Conservation (phyloP, 2,113 vertebrate genomes). For the Urocynchramus pylzowi region DNA sequence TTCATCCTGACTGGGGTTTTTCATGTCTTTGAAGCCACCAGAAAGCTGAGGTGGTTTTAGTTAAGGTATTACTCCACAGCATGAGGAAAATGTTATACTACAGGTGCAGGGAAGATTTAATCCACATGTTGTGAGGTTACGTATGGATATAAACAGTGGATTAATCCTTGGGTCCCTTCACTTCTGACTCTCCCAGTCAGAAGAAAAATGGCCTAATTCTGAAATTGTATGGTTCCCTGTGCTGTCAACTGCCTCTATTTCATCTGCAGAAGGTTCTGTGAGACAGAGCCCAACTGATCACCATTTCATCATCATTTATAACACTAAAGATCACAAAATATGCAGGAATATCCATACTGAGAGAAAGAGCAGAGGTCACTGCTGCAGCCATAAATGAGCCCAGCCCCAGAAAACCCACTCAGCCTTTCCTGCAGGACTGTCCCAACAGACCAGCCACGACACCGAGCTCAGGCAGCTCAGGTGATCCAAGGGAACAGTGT, state of each 20-base stretch:
- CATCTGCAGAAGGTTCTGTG: not conserved
- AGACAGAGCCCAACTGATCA: not conserved
- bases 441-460: not conserved
- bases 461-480: not conserved
- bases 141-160: constrained; percentile 32
- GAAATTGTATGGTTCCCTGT: not conserved
- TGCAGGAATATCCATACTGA: not conserved
- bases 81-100: constrained; percentile 52
- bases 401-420: not conserved
- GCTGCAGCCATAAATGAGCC: not conserved
- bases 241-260: not conserved
- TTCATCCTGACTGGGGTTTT: constrained; percentile 27
- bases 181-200: constrained; percentile 1
- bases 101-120: constrained; percentile 65
- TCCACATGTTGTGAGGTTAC: constrained; percentile 44
- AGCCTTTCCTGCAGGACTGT: not conserved
- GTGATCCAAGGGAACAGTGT: not conserved
- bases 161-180: constrained; percentile 15
- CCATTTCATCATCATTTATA: not conserved
- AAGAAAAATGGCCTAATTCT: constrained; percentile 25
- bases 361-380: not conserved
- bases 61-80: constrained; percentile 41
- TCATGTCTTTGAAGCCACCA: constrained; percentile 59
- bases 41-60: constrained; percentile 31
- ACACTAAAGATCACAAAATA: not conserved